Percentiles rank a stretch among this genome's conserved stretches.
These are phyloP conservation scores for Amiota mariae DNA, from an alignment of 2,888 invertebrate genomes.

Conservation along the genomic window DNA sequence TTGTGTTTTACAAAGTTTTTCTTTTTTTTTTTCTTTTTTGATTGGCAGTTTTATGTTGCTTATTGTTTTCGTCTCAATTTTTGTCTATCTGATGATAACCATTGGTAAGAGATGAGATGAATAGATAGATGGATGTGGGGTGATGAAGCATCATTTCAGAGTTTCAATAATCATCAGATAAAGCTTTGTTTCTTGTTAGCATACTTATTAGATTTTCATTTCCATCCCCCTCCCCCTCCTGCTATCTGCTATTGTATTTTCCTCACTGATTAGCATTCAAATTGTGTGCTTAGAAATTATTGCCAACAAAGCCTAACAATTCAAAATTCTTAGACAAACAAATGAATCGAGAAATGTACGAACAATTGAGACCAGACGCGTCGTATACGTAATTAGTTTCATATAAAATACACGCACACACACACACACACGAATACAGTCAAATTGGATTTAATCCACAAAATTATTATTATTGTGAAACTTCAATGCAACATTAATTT, in stretches of 20 bases:
- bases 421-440: no score
- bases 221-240: neutral
- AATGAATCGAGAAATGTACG: neutral
- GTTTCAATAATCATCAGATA: conserved; percentile 6
- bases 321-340: conserved; percentile 37
- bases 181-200: conserved; percentile 17
- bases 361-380: neutral
- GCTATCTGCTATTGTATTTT: conserved; percentile 3
- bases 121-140: no score
- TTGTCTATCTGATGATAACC: neutral
- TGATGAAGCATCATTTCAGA: no score
- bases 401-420: neutral
- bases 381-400: conserved; percentile 12
- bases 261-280: conserved; percentile 62
- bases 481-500: no score
- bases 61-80: conserved; percentile 51
- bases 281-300: conserved; percentile 64
- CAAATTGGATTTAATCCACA: neutral
- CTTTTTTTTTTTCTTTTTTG: conserved; percentile 47
- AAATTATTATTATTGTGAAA: no score
- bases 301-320: conserved; percentile 65
- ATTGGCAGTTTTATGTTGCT: conserved; percentile 63
- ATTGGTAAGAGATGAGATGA: no score
- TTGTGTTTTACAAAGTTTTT: conserved; percentile 55
- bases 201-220: conserved; percentile 13